Percentiles rank a stretch among this genome's conserved stretches.
Evolutionary conservation across 1,140 invertebrate species (phyloP).

Genomic region (Hyles euphorbiae): DNA sequence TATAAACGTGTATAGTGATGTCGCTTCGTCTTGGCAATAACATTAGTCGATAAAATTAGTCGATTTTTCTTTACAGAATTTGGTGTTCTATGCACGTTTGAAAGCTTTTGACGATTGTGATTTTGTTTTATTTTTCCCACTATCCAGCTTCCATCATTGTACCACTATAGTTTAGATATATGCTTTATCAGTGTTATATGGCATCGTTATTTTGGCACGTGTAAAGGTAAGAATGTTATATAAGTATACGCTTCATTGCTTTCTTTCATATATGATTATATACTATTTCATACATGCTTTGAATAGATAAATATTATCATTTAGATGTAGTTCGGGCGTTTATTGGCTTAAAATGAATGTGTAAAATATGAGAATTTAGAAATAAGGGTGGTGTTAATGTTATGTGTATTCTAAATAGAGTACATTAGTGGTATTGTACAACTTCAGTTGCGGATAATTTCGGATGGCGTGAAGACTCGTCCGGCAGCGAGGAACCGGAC

Average conservation of each 20-base stretch:
- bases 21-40: too few relatives aligned
- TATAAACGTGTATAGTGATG: too few relatives aligned
- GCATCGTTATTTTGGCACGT: slow-evolving; percentile 33
- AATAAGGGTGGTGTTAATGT: background rate
- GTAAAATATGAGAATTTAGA: background rate
- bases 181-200: slow-evolving; percentile 33
- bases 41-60: slow-evolving; percentile 5
- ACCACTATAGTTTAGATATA: slow-evolving; percentile 31
- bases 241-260: slow-evolving; percentile 21
- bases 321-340: too few relatives aligned
- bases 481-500: slow-evolving; percentile 66
- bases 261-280: slow-evolving; percentile 12
- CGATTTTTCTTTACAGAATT: background rate
- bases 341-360: background rate
- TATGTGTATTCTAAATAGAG: too few relatives aligned
- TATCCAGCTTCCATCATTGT: slow-evolving; percentile 37
- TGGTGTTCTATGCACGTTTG: slow-evolving; percentile 53
- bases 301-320: slow-evolving; percentile 7
- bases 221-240: slow-evolving; percentile 28
- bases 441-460: slow-evolving; percentile 55
- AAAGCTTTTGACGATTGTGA: slow-evolving; percentile 74
- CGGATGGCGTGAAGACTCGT: slow-evolving; percentile 69
- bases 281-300: slow-evolving; percentile 69
- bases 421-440: background rate
- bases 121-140: slow-evolving; percentile 65